Evolutionary conservation across 2,113 vertebrate genomes (phyloP), one percentile per base, ranked within the genome.

Genomic region (Bos indicus): DNA sequence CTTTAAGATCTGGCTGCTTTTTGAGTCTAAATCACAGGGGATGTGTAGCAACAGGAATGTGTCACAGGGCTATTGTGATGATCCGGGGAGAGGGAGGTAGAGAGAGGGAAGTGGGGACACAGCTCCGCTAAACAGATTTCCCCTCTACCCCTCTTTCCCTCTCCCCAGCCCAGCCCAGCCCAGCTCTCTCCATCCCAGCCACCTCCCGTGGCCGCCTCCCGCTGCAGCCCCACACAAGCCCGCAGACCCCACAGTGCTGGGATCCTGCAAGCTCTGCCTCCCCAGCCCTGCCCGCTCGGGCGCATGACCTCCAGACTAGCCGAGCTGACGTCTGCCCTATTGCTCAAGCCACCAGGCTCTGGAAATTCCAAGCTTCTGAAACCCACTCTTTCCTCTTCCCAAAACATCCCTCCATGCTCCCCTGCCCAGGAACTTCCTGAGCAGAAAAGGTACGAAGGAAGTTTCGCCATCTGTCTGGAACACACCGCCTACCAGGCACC

Each of bases 261-360:
- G 60, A 40, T 11, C 77, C 19, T 6, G 16, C 4, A 17, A 56
- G n/a, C 60, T 17, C 26, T 54, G 4, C 3, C 23, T 26, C 46
- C 4, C 25, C 3, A 26, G 25, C 10, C 52, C 19, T 2, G 52
- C 15, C 25, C 1, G 8, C 82, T 25, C 46, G 0, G 16, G 33
- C 11, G 33, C 57, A 19, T 2, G 13, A 59, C 88, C 15, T 30
- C 59, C 30, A 11, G n/a, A 30, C 52, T 25, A 46, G 62, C 52
- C 46, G 5, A n/a, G 26, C 83, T 33, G 62, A 77, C 36, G 23
- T 46, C 88, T 3, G 12, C 48, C 5, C 3, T 3, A 3, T 7
- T 4, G 33, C 90, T 43, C 56, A 33, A 78, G n/a, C 40, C 48
- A 25, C 2, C 14, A 3, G 25, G 26, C 51, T 25, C 57, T 7